Evolutionary conservation across 2,797 vertebrate species (phyloP), one percentile per base, ranked within the genome.

Genomic region (Myotis myotis): DNA sequence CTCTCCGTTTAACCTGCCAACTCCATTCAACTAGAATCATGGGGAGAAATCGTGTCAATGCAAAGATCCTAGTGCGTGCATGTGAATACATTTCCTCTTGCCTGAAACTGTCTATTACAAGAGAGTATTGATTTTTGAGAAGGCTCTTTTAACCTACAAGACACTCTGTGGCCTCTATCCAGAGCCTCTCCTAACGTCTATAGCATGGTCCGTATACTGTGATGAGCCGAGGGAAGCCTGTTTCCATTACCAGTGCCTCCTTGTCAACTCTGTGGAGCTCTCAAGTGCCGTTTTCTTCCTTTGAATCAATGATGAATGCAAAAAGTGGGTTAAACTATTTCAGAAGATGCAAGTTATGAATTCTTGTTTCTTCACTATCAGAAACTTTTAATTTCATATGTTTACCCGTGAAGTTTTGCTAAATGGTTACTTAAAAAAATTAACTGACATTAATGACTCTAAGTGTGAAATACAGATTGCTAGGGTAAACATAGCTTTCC

Each of bases 121-220:
- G 83, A 78, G 94, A 97, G 91, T 98, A 98, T 97, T 98, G 97
- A 98, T 98, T 98, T 98, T 97, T 97, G 88, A 95, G 97, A 97
- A 98, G 97, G 96, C 92, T 97, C 97, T 96, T 98, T 98, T 97
- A 98, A 98, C 97, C 97, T 97, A 91, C 91, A 85, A 98, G 95
- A 96, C 85, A 96, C 76, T 97, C 81, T 22, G 49, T 53, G 90
- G 97, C 97, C 81, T 98, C 96, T 94, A 62, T 93, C 97, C 95
- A 97, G 86, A 78, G 96, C 90, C 78, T 97, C 91, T 86, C 87
- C 96, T 93, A 96, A 97, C 94, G 97, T 96, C 83, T 96, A 96
- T 96, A 92, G 96, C 97, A 95, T 89, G 93, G 93, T 89, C 87
- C 62, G 13, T 91, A 92, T 84, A 94, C 79, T 96, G 91, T 47